Conservation (phyloP, 2,113 vertebrate species). For the Xenopus laevis region DNA sequence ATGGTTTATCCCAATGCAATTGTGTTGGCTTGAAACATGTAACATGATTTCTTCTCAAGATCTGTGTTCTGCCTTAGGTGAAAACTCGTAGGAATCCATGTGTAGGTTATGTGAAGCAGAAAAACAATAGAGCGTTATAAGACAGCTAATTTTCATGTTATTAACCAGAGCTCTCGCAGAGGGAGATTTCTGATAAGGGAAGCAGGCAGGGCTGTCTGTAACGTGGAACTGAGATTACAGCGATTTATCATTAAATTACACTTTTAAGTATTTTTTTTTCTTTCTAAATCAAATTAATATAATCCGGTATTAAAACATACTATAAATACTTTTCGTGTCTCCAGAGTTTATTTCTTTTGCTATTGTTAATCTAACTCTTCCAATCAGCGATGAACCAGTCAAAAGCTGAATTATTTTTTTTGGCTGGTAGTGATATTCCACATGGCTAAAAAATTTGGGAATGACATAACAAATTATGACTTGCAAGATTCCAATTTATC, state of each 20-base stretch:
- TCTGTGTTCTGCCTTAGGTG: background rate
- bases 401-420: conserved; percentile 13
- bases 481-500: conserved; percentile 15
- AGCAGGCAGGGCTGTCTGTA: too few species aligned
- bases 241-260: background rate
- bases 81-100: background rate
- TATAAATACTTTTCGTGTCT: background rate
- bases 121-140: background rate
- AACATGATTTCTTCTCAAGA: too few species aligned
- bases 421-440: conserved; percentile 3
- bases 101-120: background rate
- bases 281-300: background rate
- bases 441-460: background rate
- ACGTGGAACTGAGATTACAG: background rate
- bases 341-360: background rate
- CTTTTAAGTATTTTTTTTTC: background rate
- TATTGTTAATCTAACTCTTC: background rate
- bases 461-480: conserved; percentile 6
- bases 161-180: too few species aligned
- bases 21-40: too few species aligned
- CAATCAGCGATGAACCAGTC: background rate
- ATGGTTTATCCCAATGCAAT: too few species aligned
- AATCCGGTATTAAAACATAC: background rate
- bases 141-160: background rate
- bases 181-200: too few species aligned